phyloP scores from a whole-genome alignment of 2,797 vertebrate species.

The Vespertilio murinus region DNA sequence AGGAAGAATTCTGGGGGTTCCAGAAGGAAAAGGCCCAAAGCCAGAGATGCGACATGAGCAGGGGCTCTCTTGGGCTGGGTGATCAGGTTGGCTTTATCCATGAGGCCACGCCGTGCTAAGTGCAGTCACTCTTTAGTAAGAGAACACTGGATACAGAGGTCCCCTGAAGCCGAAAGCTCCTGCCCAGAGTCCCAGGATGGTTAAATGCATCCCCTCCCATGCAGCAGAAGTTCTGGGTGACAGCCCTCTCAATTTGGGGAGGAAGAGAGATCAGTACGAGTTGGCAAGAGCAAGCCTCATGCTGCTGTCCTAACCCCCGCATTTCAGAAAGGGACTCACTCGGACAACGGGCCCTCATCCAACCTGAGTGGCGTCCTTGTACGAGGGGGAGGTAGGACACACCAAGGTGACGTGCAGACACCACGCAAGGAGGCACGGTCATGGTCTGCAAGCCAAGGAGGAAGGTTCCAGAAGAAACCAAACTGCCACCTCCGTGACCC shows the following conservation, averaged over 20 bases:
- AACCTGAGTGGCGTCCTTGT: neutral
- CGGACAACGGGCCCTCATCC: neutral
- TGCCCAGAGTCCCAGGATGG: neutral
- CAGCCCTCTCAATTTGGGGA: neutral
- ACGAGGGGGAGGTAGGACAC: neutral
- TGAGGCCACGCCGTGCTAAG: rapidly evolving
- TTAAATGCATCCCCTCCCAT: neutral
- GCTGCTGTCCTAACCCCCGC: neutral
- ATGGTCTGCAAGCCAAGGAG: neutral
- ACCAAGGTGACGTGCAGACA: rapidly evolving
- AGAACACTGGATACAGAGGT: neutral
- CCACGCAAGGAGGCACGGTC: rapidly evolving
- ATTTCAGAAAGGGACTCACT: neutral
- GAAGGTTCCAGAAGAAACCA: neutral
- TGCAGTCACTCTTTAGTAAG: neutral
- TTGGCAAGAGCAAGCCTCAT: neutral
- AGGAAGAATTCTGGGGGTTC: neutral
- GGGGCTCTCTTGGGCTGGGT: neutral
- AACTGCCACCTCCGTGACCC: neutral
- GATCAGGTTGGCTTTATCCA: neutral
- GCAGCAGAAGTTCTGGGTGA: neutral
- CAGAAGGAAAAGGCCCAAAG: neutral
- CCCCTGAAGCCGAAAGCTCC: neutral
- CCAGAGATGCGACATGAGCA: neutral
- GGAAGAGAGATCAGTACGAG: neutral